These are phyloP conservation scores for Ligdia adustata DNA, from an alignment of 2,888 invertebrate species.

Conservation along the genomic window DNA sequence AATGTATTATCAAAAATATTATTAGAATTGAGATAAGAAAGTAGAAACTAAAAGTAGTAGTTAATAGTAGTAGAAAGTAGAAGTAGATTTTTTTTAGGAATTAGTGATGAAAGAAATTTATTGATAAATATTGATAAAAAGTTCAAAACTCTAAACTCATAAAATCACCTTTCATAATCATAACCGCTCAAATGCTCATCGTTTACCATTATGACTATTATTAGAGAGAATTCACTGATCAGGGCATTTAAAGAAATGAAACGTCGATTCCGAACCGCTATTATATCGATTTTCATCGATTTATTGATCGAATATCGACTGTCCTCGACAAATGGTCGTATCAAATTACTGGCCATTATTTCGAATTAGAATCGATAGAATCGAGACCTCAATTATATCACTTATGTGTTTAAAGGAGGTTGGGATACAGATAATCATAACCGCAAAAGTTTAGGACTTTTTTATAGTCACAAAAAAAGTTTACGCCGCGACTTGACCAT, in stretches of 20 bases:
- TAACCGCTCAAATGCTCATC: constrained; percentile 59
- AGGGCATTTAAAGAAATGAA: constrained; percentile 83
- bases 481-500: constrained; percentile 30
- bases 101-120: no score
- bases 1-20: no score
- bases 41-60: no score
- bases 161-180: constrained; percentile 35
- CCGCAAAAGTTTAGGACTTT: constrained; percentile 60
- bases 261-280: constrained; percentile 76
- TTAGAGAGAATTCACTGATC: constrained; percentile 77
- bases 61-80: no score
- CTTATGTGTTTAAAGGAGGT: constrained; percentile 83
- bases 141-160: constrained; percentile 33
- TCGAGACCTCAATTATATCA: constrained; percentile 82
- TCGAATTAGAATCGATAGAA: constrained; percentile 83
- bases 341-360: constrained; percentile 82
- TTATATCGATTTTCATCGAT: constrained; percentile 82
- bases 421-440: constrained; percentile 69
- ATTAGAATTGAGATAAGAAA: no score
- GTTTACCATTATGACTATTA: constrained; percentile 79
- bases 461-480: constrained; percentile 42
- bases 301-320: constrained; percentile 83
- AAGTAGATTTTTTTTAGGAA: no score
- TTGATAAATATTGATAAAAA: constrained; percentile 40
- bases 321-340: constrained; percentile 81